These are phyloP conservation scores for Rotaria sp. DNA, from an alignment of 2,888 invertebrate species.

Conservation along the genomic window DNA sequence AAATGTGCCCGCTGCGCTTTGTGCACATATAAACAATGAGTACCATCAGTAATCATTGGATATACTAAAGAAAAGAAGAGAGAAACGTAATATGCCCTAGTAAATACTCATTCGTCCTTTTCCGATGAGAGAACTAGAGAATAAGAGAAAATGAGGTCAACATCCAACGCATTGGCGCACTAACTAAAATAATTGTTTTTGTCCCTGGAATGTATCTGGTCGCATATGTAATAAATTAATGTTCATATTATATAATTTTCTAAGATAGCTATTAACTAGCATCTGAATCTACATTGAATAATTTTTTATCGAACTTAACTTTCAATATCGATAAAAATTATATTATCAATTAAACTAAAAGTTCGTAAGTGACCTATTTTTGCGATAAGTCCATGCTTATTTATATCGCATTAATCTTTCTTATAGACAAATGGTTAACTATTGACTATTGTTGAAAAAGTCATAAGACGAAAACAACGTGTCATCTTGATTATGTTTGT, in stretches of 20 bases:
- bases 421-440: not conserved
- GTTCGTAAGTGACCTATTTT: not conserved
- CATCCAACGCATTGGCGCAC: not conserved
- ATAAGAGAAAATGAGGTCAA: not conserved
- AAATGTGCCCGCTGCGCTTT: not conserved
- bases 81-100: not conserved
- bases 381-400: not conserved
- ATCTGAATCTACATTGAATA: too few relatives aligned
- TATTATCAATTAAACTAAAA: not conserved
- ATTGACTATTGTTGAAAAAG: not conserved
- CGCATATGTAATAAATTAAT: too few relatives aligned
- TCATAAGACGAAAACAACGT: not conserved
- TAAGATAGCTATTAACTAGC: too few relatives aligned
- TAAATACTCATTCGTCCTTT: not conserved
- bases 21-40: conserved; percentile 11
- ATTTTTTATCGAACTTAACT: too few relatives aligned
- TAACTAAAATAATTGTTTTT: not conserved
- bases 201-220: not conserved
- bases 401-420: not conserved
- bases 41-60: not conserved
- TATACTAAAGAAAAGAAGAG: not conserved
- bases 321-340: not conserved
- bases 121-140: not conserved
- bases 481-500: not conserved
- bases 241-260: too few relatives aligned